Evolutionary conservation across 2,797 vertebrate genomes (phyloP), one percentile per base, ranked within the genome.

Genomic region (Chelon labrosus): DNA sequence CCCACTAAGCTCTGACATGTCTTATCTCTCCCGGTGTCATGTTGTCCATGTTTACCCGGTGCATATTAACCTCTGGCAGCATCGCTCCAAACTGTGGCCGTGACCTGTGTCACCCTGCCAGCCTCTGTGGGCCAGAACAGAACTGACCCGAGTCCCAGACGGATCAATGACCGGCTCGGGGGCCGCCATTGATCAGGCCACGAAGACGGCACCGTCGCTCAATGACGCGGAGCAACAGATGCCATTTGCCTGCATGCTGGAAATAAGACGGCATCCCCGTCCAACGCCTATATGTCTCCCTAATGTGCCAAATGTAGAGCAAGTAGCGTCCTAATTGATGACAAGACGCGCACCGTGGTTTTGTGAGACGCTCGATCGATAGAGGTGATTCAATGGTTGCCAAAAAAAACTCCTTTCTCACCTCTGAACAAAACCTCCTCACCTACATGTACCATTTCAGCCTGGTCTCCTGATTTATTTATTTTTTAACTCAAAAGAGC

Each of bases 151-250:
- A 79, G 63, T 19, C 54, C 59, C 82, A 81, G 85, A 88, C 84
- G 10, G 88, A 92, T 94, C 92, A 56, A 93, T 92, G 82, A 16
- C 64, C 11, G 39, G 25, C 82, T 76, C 82, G 78, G 78, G 22
- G 22, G 60, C 75, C 85, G 5, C 65, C 83, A 85, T 93, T 77
- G 92, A 92, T 94, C 90, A 86, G 49, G 70, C 44, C 70, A 82
- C 83, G 10, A 76, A 87, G 87, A 93, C 76, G 77, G 78, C 72
- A 57, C 80, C 77, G 68, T 67, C 65, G 7, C 56, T 88, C 83
- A 71, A 53, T n/a, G 7, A 20, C 51, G 67, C 78, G 67, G 63
- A 74, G 72, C 80, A 73, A 73, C 80, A 79, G 79, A 79, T 79
- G 74, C 69, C 74, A 53, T 78, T 75, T 78, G 59, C 70, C 62